A percentile compares a stretch with the other conserved stretches of the same genome.
phyloP scores from a whole-genome alignment of 2,888 invertebrate genomes.

The Marronus borbonicus region DNA sequence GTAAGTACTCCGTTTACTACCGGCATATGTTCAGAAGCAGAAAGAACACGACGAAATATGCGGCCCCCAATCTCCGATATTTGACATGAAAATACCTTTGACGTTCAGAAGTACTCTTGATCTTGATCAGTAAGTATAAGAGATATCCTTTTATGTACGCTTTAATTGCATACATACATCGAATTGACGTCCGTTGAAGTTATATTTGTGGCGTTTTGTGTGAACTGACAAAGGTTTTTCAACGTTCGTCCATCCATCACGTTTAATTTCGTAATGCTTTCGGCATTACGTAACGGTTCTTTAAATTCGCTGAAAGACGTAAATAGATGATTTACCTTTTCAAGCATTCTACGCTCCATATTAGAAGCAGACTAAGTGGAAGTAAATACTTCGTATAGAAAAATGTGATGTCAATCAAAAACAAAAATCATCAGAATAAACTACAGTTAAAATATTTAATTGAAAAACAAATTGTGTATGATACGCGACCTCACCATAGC shows the following conservation, averaged over 20 bases:
- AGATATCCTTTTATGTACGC: slow-evolving; percentile 41
- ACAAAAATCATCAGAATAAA: neutral
- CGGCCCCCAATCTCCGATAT: slow-evolving; percentile 8
- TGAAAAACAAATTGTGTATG: neutral
- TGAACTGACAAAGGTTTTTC: slow-evolving; percentile 32
- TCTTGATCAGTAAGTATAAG: neutral
- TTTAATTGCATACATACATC: slow-evolving; percentile 45
- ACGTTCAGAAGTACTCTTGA: slow-evolving; percentile 18
- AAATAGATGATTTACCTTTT: slow-evolving; percentile 25
- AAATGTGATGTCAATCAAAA: slow-evolving; percentile 13
- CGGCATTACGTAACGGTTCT: slow-evolving; percentile 27
- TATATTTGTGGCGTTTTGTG: slow-evolving; percentile 25
- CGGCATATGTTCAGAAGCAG: slow-evolving; percentile 51
- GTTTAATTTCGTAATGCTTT: slow-evolving; percentile 21
- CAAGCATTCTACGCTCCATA: slow-evolving; percentile 11
- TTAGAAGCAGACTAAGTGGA: neutral
- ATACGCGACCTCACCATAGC: neutral
- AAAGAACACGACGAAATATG: slow-evolving; percentile 25
- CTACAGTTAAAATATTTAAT: neutral
- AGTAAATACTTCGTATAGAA: neutral
- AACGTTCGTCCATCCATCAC: slow-evolving; percentile 22
- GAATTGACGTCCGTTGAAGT: slow-evolving; percentile 14
- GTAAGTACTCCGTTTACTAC: slow-evolving; percentile 51
- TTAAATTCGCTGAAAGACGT: slow-evolving; percentile 34
- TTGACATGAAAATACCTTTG: slow-evolving; percentile 18